These are phyloP conservation scores for Dryoscopus gambensis DNA, from an alignment of 2,113 vertebrate species.

Conservation along the genomic window DNA sequence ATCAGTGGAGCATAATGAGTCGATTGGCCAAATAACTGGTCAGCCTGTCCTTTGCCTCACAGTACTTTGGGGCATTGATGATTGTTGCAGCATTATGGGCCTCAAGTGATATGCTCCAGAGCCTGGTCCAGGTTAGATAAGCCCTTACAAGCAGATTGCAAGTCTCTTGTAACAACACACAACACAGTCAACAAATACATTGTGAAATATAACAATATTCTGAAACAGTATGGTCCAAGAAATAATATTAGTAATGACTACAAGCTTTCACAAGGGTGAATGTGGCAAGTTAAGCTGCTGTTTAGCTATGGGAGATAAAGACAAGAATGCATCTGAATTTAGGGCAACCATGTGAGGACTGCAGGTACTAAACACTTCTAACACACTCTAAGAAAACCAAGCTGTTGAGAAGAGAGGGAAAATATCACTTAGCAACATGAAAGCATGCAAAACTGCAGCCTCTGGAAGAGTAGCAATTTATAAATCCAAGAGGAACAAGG, in stretches of 20 bases:
- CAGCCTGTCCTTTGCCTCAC: not conserved
- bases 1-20: not conserved
- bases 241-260: not conserved
- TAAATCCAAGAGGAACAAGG: not conserved
- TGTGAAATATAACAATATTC: not conserved
- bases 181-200: not conserved
- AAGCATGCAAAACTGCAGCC: not conserved
- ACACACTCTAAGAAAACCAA: not conserved
- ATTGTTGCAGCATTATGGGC: not conserved
- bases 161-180: not conserved
- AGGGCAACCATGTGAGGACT: not conserved
- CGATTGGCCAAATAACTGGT: not conserved
- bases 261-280: not conserved
- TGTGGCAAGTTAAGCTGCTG: not conserved
- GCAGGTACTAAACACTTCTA: not conserved
- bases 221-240: not conserved
- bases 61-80: not conserved
- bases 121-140: not conserved
- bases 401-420: not conserved
- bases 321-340: not conserved
- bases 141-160: not conserved
- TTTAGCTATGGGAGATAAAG: not conserved
- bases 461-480: not conserved
- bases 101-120: rapidly evolving
- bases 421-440: not conserved